phyloP scores from a whole-genome alignment of 2,797 vertebrate genomes.

The Phalloptychus januarius region DNA sequence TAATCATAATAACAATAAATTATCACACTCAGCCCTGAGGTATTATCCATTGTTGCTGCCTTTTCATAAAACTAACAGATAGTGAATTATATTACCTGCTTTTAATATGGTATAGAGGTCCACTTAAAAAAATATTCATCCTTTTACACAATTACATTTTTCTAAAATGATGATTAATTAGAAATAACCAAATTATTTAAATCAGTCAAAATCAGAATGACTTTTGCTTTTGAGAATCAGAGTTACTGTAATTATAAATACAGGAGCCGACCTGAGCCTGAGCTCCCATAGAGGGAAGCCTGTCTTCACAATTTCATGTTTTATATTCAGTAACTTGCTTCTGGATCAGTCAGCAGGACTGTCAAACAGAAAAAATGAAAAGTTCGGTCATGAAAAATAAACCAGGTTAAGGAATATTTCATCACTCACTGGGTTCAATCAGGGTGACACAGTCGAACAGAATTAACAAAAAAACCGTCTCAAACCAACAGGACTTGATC shows the following conservation, averaged over 20 bases:
- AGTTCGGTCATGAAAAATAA: neutral
- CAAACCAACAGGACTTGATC: neutral
- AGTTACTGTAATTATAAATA: neutral
- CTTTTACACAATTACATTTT: neutral
- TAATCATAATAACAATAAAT: neutral
- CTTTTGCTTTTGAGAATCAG: neutral
- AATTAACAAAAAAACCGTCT: neutral
- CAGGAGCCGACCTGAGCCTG: neutral
- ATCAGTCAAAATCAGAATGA: neutral
- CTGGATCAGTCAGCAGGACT: neutral
- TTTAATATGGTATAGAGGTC: neutral
- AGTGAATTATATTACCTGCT: neutral
- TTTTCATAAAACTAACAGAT: neutral
- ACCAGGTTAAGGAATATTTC: neutral
- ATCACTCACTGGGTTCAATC: neutral
- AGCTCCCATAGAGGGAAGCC: neutral
- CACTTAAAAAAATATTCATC: neutral
- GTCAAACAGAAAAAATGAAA: neutral
- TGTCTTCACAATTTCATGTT: neutral
- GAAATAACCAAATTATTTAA: neutral
- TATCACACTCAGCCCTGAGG: neutral
- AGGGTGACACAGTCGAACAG: neutral
- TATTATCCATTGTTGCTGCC: neutral
- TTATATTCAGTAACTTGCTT: neutral
- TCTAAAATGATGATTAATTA: neutral